phyloP scores from a whole-genome alignment of 2,888 invertebrate species.

The Mythimna albipuncta region DNA sequence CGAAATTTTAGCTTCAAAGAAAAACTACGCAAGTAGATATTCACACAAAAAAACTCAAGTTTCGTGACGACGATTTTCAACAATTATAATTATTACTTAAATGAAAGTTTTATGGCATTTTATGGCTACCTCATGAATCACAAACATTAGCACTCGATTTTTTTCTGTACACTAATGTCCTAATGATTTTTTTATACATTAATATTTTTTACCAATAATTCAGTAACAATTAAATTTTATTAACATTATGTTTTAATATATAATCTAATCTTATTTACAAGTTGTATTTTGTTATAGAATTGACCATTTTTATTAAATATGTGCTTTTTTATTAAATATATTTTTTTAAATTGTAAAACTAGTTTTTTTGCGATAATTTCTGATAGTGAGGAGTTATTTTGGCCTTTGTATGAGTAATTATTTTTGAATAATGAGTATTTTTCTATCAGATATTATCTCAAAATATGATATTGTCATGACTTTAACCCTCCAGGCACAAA shows the following conservation, averaged over 20 bases:
- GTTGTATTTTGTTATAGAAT: slow-evolving; percentile 84
- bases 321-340: slow-evolving; percentile 79
- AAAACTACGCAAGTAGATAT: not conserved
- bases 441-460: slow-evolving; percentile 74
- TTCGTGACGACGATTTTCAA: slow-evolving; percentile 34
- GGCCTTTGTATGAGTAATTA: slow-evolving; percentile 40
- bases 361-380: slow-evolving; percentile 75
- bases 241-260: slow-evolving; percentile 83
- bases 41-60: slow-evolving; percentile 3
- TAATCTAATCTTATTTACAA: slow-evolving; percentile 88
- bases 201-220: slow-evolving; percentile 79
- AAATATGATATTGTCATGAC: slow-evolving; percentile 84
- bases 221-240: slow-evolving; percentile 85
- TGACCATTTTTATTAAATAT: slow-evolving; percentile 83
- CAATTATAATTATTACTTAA: slow-evolving; percentile 68
- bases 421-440: slow-evolving; percentile 55
- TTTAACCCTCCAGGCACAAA: slow-evolving; percentile 84
- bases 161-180: slow-evolving; percentile 79
- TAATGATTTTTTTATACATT: slow-evolving; percentile 78
- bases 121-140: slow-evolving; percentile 90
- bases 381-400: slow-evolving; percentile 62
- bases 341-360: slow-evolving; percentile 74
- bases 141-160: slow-evolving; percentile 83
- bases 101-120: slow-evolving; percentile 85
- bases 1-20: slow-evolving; percentile 9